Base-by-base conservation (phyloP, 2,797 vertebrate species). In the Microhierax caerulescens region DNA sequence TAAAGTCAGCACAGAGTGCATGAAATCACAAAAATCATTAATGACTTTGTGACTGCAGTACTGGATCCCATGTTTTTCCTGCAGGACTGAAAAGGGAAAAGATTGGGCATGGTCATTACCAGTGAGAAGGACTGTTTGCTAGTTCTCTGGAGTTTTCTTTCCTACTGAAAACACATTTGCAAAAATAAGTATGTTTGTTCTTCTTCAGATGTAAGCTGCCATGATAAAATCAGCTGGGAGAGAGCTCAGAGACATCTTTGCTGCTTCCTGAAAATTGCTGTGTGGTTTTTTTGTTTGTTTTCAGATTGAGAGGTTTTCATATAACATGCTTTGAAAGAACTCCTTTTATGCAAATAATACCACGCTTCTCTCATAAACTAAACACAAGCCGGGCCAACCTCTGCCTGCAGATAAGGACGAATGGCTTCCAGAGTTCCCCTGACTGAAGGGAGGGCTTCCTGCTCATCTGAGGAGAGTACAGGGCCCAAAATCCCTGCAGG, bases 271-370 rank as follows among this genome's bases (percentile, higher is more conserved):
- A 83, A 97, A 91, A 78, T 85, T 77, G 43, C 45, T 64, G 34
- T 12, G 1, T 85, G 67, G 28, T 68, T 48, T 8, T 36, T 21
- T 77, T 85, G 77, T 93, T 93, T 96, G 45, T 94, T 94, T 96
- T 93, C 82, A 80, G 41, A 84, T 17, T 50, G 25, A 83, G 72
- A 80, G 47, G 48, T 92, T 95, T 95, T 93, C 72, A 50, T 64
- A 10, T n/a, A 80, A 34, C 14, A n/a, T 72, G 48, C 60, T 95
- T 96, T 89, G 70, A 96, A 95, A 93, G 4, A 92, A 65, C 34
- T 92, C 30, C 5, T 80, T 95, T 83, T 91, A 91, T 85, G 88
- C 84, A 96, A 96, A 89, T 96, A 91, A 75, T 68, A 61, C 45
- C 64, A 59, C 23, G 19, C 24, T 86, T 88, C 64, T 88, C 54